phyloP scores from a whole-genome alignment of 2,113 vertebrate species.

The Alligator sinensis region DNA sequence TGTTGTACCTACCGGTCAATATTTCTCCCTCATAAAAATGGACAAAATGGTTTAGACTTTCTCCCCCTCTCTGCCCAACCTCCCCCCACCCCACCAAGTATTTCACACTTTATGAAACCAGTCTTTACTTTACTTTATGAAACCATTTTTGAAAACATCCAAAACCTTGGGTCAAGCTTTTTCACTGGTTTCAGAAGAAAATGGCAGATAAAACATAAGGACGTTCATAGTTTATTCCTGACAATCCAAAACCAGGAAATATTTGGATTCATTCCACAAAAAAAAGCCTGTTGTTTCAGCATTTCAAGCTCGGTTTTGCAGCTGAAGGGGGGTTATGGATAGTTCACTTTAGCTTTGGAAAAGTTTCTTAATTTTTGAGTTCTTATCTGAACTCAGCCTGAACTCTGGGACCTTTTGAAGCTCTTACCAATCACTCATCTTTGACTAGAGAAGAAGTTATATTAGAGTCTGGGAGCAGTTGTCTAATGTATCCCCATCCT shows the following conservation, averaged over 20 bases:
- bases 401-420: background rate
- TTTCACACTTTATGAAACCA: background rate
- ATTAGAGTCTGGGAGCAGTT: background rate
- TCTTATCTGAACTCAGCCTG: background rate
- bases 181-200: background rate
- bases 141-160: background rate
- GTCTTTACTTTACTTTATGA: background rate
- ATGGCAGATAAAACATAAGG: background rate
- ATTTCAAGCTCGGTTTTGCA: background rate
- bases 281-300: background rate
- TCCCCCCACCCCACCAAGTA: background rate
- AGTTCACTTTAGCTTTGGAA: background rate
- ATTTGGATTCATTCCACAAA: background rate
- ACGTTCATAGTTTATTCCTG: background rate
- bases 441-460: background rate
- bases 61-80: no score
- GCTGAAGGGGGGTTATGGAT: background rate
- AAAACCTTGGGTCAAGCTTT: background rate
- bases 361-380: background rate
- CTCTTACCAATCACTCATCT: background rate
- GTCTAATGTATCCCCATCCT: background rate
- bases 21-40: background rate
- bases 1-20: background rate
- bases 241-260: background rate
- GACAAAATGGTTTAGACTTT: background rate